Percentiles rank a stretch among this genome's conserved stretches.
Conservation (phyloP, 30 jellyfish, hydroid and myxozoan species). For the Mastigias papua region DNA sequence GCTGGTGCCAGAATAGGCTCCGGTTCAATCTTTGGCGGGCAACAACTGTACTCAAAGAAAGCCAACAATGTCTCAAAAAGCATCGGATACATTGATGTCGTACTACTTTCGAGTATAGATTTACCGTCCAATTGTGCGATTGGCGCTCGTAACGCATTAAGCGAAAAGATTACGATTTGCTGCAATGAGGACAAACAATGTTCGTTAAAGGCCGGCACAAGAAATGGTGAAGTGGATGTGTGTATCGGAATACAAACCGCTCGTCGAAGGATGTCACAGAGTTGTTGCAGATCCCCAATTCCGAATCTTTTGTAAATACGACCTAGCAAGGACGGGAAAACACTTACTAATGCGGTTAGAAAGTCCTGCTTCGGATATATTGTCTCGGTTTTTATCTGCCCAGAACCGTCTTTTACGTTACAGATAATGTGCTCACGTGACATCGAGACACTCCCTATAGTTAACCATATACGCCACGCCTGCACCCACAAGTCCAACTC, state of each 20-base stretch:
- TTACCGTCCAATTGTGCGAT: constrained; percentile 58
- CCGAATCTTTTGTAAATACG: constrained; percentile 92
- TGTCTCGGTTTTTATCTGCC: constrained; percentile 61
- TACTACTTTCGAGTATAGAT: constrained; percentile 66
- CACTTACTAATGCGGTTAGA: constrained; percentile 83
- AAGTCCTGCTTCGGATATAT: constrained; percentile 88
- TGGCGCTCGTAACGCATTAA: constrained; percentile 70
- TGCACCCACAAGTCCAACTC: constrained; percentile 91
- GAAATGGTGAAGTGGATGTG: constrained; percentile 89
- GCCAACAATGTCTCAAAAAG: constrained; percentile 70
- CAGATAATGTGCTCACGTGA: constrained; percentile 73
- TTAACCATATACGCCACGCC: constrained; percentile 98
- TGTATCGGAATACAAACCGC: constrained; percentile 91
- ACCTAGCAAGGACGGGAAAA: constrained; percentile 90
- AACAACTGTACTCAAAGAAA: constrained; percentile 90
- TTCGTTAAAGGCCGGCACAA: constrained; percentile 92
- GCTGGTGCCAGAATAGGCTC: constrained; percentile 29
- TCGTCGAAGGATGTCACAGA: constrained; percentile 80
- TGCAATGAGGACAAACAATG: constrained; percentile 88
- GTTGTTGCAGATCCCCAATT: constrained; percentile 91
- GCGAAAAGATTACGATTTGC: constrained; percentile 71
- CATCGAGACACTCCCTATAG: constrained; percentile 88
- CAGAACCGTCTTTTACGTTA: constrained; percentile 74
- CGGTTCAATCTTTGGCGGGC: constrained; percentile 93
- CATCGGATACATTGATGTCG: constrained; percentile 88